phyloP scores from a whole-genome alignment of 2,888 invertebrate genomes.

The Lasioglossum zephyrum region DNA sequence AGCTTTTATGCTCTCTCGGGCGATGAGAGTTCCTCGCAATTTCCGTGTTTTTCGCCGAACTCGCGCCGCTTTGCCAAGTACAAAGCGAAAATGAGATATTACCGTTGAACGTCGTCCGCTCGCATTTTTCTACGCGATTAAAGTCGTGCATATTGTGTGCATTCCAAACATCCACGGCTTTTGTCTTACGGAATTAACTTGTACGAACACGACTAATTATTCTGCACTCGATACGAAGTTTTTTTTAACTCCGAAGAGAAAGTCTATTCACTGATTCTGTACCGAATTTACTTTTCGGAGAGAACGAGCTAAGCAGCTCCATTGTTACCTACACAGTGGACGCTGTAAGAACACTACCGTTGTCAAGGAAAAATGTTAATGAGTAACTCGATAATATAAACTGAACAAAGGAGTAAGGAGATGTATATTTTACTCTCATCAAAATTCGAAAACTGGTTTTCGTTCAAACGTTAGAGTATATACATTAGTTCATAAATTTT shows the following conservation, averaged over 20 bases:
- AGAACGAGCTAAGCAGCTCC: background rate
- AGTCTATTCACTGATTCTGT: constrained; percentile 14
- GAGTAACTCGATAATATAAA: too few relatives aligned
- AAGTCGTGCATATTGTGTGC: constrained; percentile 24
- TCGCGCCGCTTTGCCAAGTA: background rate
- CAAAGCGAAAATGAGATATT: constrained; percentile 40
- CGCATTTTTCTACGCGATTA: constrained; percentile 46
- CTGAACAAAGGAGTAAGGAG: too few relatives aligned
- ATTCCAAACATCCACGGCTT: background rate
- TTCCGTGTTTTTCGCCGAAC: constrained; percentile 33
- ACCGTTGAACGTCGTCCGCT: background rate
- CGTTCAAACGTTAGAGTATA: too few relatives aligned
- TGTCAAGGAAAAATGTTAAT: too few relatives aligned
- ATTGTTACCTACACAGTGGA: background rate
- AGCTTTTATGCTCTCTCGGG: background rate
- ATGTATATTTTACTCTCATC: too few relatives aligned
- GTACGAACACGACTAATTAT: constrained; percentile 8
- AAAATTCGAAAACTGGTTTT: too few relatives aligned
- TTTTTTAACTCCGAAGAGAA: background rate
- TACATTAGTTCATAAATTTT: background rate
- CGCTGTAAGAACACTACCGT: too few relatives aligned
- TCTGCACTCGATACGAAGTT: background rate
- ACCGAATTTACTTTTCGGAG: background rate
- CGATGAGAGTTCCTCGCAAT: constrained; percentile 18
- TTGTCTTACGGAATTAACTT: constrained; percentile 31